Evolutionary conservation across 2,888 invertebrate species (phyloP), one percentile per base, ranked within the genome.

Genomic region (Drosophila nr. perissopoda): DNA sequence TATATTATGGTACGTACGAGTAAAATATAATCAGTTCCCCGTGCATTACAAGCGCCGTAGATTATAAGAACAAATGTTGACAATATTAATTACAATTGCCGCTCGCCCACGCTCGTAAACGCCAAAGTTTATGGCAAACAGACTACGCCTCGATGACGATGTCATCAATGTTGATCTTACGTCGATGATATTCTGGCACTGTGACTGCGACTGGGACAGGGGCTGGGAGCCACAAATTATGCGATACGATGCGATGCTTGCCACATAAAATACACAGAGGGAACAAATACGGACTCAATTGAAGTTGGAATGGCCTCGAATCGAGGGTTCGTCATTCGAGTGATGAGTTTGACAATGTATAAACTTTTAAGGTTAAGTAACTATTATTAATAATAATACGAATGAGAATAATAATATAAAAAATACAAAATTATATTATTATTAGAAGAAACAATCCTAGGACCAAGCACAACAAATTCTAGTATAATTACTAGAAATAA

Each of bases 101-200:
- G 63, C 36, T 48, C 53, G 62, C 63, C 76, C 52, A 69, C 51
- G 69, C 69, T 71, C 71, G 67, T 86, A 80, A 86, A 86, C 54
- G 58, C 7, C 71, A 53, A 49, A 71, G 78, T 88, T 85, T 82
- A 86, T 86, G 76, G 73, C 86, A 73, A 86, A 83, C 82, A 88
- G 88, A 80, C 83, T 69, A 51, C 36, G 36, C 36, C 34, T 27
- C 52, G 52, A 59, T 73, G 60, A 54, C 67, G 29, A 40, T 57
- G 40, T 57, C 56, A 69, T 61, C 69, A 70, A 58, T 67, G 66
- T 64, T 48, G 54, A 58, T 64, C 42, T 69, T 59, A 33, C 45
- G 57, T 56, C 31, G 42, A 57, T 52, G 42, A 33, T 34, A 36
- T n/a, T 59, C 25, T 33, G 45, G 8, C 25, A n/a, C 49, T 18